Evolutionary conservation across 2,888 invertebrate species (phyloP).

Genomic region (Drosophila longiperda): DNA sequence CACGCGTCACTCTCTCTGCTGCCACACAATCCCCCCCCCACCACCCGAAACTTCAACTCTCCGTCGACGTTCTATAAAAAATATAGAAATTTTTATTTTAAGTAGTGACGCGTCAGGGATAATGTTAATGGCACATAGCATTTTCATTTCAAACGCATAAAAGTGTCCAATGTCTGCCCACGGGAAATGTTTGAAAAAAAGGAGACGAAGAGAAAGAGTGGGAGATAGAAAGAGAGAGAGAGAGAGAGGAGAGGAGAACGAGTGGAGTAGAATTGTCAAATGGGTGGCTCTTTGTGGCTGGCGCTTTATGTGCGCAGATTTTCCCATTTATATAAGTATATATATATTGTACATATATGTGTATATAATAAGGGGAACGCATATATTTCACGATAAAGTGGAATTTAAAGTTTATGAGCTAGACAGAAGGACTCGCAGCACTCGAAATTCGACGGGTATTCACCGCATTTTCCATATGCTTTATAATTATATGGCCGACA

Average conservation of each 20-base stretch:
- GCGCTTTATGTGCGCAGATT: slow-evolving; percentile 70
- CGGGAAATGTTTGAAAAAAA: slow-evolving; percentile 53
- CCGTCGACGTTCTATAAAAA: slow-evolving; percentile 58
- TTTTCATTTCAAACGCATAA: slow-evolving; percentile 80
- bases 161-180: slow-evolving; percentile 65
- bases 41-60: too few species aligned
- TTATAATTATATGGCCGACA: slow-evolving; percentile 68
- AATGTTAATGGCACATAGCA: slow-evolving; percentile 81
- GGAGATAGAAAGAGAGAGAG: neutral
- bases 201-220: neutral
- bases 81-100: slow-evolving; percentile 80
- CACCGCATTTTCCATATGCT: slow-evolving; percentile 48
- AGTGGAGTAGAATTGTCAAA: slow-evolving; percentile 46
- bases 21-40: neutral
- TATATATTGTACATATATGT: slow-evolving; percentile 33
- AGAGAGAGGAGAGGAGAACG: neutral
- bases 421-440: slow-evolving; percentile 48
- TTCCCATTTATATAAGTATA: slow-evolving; percentile 39
- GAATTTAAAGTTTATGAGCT: slow-evolving; percentile 74
- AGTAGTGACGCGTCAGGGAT: slow-evolving; percentile 81
- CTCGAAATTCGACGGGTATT: slow-evolving; percentile 22
- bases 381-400: slow-evolving; percentile 71
- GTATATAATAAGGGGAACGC: slow-evolving; percentile 56
- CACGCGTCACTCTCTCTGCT: slow-evolving; percentile 30
- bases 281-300: slow-evolving; percentile 61